Evolutionary conservation across 2,113 vertebrate genomes (phyloP).

Genomic region (Mohoua ochrocephala): DNA sequence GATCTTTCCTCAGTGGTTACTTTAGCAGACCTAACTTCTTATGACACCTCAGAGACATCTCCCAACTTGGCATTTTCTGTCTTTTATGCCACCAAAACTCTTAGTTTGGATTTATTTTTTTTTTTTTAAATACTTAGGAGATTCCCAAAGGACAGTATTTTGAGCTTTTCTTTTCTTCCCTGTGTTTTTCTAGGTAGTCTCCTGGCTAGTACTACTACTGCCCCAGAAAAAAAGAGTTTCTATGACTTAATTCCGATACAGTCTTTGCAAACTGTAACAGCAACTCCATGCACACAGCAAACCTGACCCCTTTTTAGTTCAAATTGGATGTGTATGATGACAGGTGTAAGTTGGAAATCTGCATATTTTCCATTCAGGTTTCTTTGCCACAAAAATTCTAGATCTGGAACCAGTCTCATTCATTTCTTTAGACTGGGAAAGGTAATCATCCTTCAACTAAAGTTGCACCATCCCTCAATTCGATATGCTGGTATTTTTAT

Average conservation of each 20-base stretch:
- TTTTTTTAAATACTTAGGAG: background rate
- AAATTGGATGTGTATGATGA: background rate
- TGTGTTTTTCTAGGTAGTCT: background rate
- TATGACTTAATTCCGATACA: background rate
- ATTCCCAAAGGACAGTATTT: background rate
- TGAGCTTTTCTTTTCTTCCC: background rate
- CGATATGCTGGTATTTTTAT: background rate
- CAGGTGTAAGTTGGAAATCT: background rate
- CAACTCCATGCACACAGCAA: background rate
- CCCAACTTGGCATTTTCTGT: background rate
- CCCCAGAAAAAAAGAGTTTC: background rate
- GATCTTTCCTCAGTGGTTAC: background rate
- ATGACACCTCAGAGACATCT: background rate
- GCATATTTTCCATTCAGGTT: background rate
- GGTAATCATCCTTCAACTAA: background rate
- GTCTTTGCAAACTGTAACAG: background rate
- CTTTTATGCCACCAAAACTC: background rate
- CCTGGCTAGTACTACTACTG: background rate
- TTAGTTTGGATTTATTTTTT: background rate
- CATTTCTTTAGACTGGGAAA: background rate
- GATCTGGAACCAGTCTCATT: background rate
- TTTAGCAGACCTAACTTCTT: background rate
- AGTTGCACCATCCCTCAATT: background rate
- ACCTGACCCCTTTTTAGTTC: background rate
- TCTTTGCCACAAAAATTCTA: background rate